Base-by-base conservation (phyloP, 2,797 vertebrate genomes). In the Todus mexicanus region DNA sequence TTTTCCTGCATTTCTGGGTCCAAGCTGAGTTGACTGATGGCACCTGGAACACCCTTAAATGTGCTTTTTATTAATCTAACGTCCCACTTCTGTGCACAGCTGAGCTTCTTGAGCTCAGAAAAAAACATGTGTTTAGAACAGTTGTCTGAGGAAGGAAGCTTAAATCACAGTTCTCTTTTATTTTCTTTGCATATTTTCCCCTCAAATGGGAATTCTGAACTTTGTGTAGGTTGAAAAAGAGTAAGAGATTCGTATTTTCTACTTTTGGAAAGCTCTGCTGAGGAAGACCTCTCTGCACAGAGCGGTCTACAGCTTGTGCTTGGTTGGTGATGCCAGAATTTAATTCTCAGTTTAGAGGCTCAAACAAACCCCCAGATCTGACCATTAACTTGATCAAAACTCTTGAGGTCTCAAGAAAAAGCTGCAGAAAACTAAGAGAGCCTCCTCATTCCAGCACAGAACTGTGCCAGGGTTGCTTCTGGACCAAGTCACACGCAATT, bases 391-490 rank as follows among this genome's bases (percentile, higher is more conserved):
- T 35, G 50, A 29, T 33, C 47, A 37, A n/a, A 79, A 22, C 0
- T 1, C 11, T 47, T 69, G 37, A 45, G 25, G 26, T 54, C 70
- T 66, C 72, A 23, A 5, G 72, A 74, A 43, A n/a, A 59, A 56
- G 56, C 11, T 27, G 4, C 20, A 33, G 48, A 20, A 74, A 68
- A 17, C 2, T 0, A 0, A 42, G 40, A 53, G 25, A 21, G 23
- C 1, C 4, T 53, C 66, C 37, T 37, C 37, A 14, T 68, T 59
- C 37, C 17, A n/a, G 12, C 26, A 2, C 15, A 16, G 38, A 29
- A 11, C 37, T 27, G 18, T 66, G 57, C 40, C 42, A 61, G 43
- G 11, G 31, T 1, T 57, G 9, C 42, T 59, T 23, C 37, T 40
- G 82, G 35, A 54, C 25, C 57, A 33, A 25, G 5, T 6, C 0